Evolutionary conservation across 2,113 vertebrate genomes (phyloP), one percentile per base, ranked within the genome.

Genomic region (Hepsetus odoe): DNA sequence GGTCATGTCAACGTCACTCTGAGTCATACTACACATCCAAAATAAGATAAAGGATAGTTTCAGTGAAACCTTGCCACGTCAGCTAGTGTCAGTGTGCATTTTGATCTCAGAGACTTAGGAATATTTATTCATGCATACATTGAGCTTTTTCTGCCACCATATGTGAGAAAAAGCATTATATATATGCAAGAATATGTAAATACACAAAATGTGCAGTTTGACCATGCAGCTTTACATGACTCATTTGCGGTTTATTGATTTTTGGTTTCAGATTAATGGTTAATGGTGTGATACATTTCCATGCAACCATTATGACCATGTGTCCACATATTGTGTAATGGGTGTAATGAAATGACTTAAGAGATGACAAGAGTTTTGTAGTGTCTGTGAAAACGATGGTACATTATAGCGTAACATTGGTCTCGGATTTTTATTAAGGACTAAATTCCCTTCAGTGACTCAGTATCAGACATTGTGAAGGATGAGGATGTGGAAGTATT

Each of bases 21-120:
- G 35, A 77, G 26, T 69, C 76, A 69, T 77, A 13, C 30, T 24
- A 42, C 65, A 69, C 51, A 20, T 77, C 46, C 49, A 77, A 28
- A 69, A 33, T 26, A 53, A 33, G 33, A 59, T 46, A 59, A 59
- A 78, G 46, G 28, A 42, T 20, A 18, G 32, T 56, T 33, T 70
- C 66, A 33, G n/a, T 42, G 11, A 40, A 59, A 38, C 20, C 22
- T 28, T 56, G 55, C 76, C 67, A 70, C 24, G 55, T 62, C 18
- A 28, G 28, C 24, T 14, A 58, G 62, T 24, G 26, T 58, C 66
- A 7, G 14, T 26, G 28, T 32, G 26, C 2, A 26, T 69, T 33
- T 77, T 68, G n/a, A n/a, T 44, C 22, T 3, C 40, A 33, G 33
- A 22, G 3, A 6, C 42, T 44, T 14, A 14, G 42, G 42, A 44